phyloP scores from a whole-genome alignment of 2,888 invertebrate species.

The Parapristionchus giblindavisi region DNA sequence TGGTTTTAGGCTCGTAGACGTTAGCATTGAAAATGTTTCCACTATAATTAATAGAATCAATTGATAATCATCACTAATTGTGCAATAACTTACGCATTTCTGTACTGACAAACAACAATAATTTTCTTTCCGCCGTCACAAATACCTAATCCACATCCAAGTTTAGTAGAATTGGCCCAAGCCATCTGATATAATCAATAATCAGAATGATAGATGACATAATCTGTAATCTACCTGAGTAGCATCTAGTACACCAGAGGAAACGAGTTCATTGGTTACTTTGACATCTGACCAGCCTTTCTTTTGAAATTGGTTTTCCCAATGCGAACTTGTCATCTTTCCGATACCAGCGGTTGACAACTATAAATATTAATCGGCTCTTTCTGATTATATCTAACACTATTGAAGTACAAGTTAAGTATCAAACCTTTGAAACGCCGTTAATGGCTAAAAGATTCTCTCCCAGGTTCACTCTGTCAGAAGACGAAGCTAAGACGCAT shows the following conservation, averaged over 20 bases:
- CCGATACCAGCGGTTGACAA: constrained; percentile 13
- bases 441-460: too few species aligned
- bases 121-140: constrained; percentile 25
- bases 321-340: neutral
- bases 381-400: too few species aligned
- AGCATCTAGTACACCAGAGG: constrained; percentile 17
- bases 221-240: constrained; percentile 3
- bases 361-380: neutral
- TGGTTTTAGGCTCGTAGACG: constrained; percentile 2
- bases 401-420: too few species aligned
- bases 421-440: too few species aligned
- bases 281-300: constrained; percentile 22
- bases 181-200: constrained; percentile 9
- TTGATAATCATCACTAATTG: neutral
- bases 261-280: neutral
- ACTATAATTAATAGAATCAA: neutral
- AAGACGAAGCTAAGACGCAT: constrained; percentile 20
- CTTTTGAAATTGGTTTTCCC: constrained; percentile 23
- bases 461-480: constrained; percentile 16
- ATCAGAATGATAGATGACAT: neutral
- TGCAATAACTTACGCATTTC: constrained; percentile 6
- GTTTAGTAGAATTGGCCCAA: constrained; percentile 32
- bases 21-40: neutral
- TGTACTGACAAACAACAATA: constrained; percentile 17
- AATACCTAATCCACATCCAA: constrained; percentile 17